Base-by-base conservation (phyloP, 1,140 invertebrate species). In the Argopecten irradians region DNA sequence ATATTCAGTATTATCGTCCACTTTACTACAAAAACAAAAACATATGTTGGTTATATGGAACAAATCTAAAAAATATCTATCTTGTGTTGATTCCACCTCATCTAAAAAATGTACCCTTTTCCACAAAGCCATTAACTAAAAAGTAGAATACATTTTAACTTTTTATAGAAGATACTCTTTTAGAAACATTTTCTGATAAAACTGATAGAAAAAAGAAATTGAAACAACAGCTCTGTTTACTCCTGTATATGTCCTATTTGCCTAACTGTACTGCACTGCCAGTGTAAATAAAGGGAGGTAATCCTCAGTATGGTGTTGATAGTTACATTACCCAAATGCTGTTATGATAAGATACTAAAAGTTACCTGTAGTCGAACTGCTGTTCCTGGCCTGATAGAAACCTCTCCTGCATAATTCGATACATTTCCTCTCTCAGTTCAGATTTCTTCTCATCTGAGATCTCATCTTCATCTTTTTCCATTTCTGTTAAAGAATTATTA, bases 341-440 rank as follows among this genome's bases (percentile, higher is more conserved):
- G n/a, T n/a, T n/a, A n/a, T n/a, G n/a, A n/a, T n/a, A n/a, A n/a
- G n/a, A n/a, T n/a, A n/a, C n/a, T n/a, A n/a, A n/a, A n/a, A n/a
- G n/a, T n/a, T n/a, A 97, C 96, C 96, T 96, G 92, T 99, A 99
- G 95, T 99, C 97, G 96, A 98, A 97, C 32, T 93, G 88, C 92
- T 98, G 97, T 95, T 99, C 98, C 93, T 97, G 97, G 0, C 98
- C 98, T 92, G 97, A 96, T 36, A 99, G 94, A 95, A 99, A 99
- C 94, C 96, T 97, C 92, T 97, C 96, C 94, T 98, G 97, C 98
- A 99, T 99, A 90, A 97, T 96, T 55, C 97, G 97, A 22, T 98
- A 95, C 95, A 99, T 99, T 95, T 99, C 98, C 93, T 98, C 96
- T 89, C 96, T 96, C 0, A 98, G 94, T n/a, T 98, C 93, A 83